Conservation (phyloP, 1,140 invertebrate genomes). For the Dufourea novaeangliae region DNA sequence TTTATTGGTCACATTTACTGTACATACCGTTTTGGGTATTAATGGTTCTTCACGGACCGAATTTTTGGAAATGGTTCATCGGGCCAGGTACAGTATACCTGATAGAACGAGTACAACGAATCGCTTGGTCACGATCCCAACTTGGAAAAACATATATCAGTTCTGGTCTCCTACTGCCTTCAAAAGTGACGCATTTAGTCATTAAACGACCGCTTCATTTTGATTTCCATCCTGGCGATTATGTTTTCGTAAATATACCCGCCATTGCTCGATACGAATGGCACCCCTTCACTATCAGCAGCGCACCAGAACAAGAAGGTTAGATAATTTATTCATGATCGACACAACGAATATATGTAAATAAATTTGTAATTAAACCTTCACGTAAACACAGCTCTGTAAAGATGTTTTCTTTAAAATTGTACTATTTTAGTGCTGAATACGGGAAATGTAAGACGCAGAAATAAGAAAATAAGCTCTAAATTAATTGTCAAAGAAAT, state of each 20-base stretch:
- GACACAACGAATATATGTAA: no score
- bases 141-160: constrained; percentile 92
- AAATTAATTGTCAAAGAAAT: no score
- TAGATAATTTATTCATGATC: constrained; percentile 42
- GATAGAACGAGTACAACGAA: constrained; percentile 88
- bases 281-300: constrained; percentile 99
- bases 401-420: no score
- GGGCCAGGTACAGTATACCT: constrained; percentile 91
- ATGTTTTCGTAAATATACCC: constrained; percentile 96
- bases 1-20: constrained; percentile 97
- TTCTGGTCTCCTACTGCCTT: constrained; percentile 91
- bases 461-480: no score
- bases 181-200: constrained; percentile 92
- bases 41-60: constrained; percentile 92
- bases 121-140: constrained; percentile 86
- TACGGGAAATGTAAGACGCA: no score
- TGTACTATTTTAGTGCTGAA: no score
- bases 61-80: constrained; percentile 98
- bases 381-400: no score
- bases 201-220: constrained; percentile 93
- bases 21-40: constrained; percentile 95
- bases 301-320: constrained; percentile 96
- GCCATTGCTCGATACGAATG: constrained; percentile 96
- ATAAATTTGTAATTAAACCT: no score
- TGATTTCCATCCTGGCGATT: constrained; percentile 95